Base-by-base conservation (phyloP, 2,888 invertebrate genomes). In the Blera fallax region DNA sequence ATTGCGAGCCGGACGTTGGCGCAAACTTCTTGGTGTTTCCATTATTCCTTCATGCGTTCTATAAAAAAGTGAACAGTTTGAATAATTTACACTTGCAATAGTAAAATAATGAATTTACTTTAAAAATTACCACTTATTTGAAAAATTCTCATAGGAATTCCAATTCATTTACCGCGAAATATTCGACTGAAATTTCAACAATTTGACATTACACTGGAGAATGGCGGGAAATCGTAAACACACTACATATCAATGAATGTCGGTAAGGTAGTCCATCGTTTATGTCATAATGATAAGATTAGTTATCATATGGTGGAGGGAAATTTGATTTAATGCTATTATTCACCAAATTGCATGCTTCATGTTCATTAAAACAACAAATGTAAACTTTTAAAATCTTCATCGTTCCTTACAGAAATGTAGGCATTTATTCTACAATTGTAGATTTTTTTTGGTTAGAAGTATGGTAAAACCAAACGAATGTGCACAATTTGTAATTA, bases 21-120 rank as follows among this genome's bases (percentile, higher is more conserved):
- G 87, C 8, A 87, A 87, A 88, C 85, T 89, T 79, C 88, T 88
- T 7, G 92, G 92, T 29, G 91, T 92, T 67, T 92, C 91, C 92
- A 92, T 92, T 40, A 4, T 16, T 6, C 3, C n/a, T 40, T 1
- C 24, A 40, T 34, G 24, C 5, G 14, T 6, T 37, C 18, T 50
- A 8, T 6, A 50, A 32, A 16, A 8, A 1, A 16, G 7, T 7
- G 10, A 11, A 5, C n/a, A n/a, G n/a, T 7, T 48, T 32, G 1
- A n/a, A 8, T 11, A 0, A 18, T 34, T 24, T 4, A 0, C 27
- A 18, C 29, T 29, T 0, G 3, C 24, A 27, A 3, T 4, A 11
- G 3, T 54, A 24, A 45, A 34, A 45, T 58, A 16, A 43, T 50
- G 18, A 24, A 50, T 5, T 21, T 10, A 32, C 45, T 43, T 29